A percentile compares a stretch with the other conserved stretches of the same genome.
These are phyloP conservation scores for Carabus problematicus DNA, from an alignment of 2,888 invertebrate genomes.

Conservation along the genomic window DNA sequence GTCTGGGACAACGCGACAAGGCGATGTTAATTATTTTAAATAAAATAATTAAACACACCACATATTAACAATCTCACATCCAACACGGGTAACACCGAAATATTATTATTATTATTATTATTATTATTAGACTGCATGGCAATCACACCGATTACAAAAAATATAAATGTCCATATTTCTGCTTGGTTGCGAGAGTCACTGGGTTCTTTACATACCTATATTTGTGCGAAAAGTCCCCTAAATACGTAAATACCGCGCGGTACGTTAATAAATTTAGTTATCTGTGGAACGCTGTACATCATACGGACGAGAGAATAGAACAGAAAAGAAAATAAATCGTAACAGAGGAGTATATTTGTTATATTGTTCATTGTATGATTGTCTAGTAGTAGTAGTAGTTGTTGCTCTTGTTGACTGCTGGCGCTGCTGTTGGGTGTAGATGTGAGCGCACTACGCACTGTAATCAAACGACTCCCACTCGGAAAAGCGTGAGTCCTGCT, in stretches of 20 bases:
- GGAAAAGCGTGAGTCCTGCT: conserved; percentile 86
- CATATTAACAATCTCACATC: conserved; percentile 35
- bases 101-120: conserved; percentile 22
- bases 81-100: conserved; percentile 37
- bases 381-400: conserved; percentile 30
- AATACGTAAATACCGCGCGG: neutral
- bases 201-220: conserved; percentile 1
- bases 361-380: conserved; percentile 29
- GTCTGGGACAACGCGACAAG: too few relatives aligned
- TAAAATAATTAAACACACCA: conserved; percentile 8
- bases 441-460: conserved; percentile 52
- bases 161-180: conserved; percentile 32
- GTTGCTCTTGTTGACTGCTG: neutral
- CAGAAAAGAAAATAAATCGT: neutral
- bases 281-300: conserved; percentile 32
- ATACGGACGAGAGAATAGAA: conserved; percentile 33
- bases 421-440: neutral
- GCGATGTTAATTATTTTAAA: neutral
- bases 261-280: neutral
- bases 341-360: neutral
- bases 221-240: conserved; percentile 5
- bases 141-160: conserved; percentile 42
- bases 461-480: conserved; percentile 83
- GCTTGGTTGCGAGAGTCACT: conserved; percentile 3
- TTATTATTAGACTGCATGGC: conserved; percentile 22